A percentile compares a stretch with the other conserved stretches of the same genome.
Conservation (phyloP, 1,140 invertebrate species). For the Hycleus phaleratus region DNA sequence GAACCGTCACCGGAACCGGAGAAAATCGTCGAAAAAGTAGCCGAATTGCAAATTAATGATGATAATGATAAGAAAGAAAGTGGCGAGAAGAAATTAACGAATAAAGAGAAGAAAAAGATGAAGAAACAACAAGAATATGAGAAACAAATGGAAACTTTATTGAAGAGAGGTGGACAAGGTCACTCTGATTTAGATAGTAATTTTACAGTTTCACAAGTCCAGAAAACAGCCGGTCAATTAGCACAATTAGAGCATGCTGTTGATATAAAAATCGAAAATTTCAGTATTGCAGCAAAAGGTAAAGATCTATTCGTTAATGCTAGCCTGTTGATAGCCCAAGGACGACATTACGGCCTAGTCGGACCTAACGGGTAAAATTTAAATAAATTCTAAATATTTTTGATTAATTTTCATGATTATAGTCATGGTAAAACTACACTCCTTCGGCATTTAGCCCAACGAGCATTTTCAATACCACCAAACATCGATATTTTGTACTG, state of each 20-base stretch:
- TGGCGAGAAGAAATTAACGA: conserved; percentile 69
- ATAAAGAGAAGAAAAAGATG: conserved; percentile 92
- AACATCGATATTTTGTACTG: conserved; percentile 97
- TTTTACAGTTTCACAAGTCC: conserved; percentile 93
- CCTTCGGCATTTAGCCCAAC: conserved; percentile 82
- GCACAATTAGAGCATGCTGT: conserved; percentile 87
- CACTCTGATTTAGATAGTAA: conserved; percentile 85
- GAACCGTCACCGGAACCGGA: not conserved
- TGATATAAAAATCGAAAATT: conserved; percentile 98
- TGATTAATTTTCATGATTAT: too few species aligned
- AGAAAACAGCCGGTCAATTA: conserved; percentile 76
- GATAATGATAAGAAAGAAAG: conserved; percentile 17
- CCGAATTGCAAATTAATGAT: conserved; percentile 18
- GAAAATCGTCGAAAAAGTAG: conserved; percentile 26
- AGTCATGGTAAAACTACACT: conserved; percentile 97
- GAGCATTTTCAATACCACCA: conserved; percentile 86
- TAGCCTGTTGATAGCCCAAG: conserved; percentile 85
- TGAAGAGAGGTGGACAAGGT: conserved; percentile 80
- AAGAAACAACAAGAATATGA: conserved; percentile 91
- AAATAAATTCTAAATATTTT: too few species aligned
- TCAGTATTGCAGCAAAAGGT: conserved; percentile 95
- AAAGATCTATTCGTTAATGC: conserved; percentile 98
- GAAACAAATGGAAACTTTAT: conserved; percentile 80
- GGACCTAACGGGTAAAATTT: conserved; percentile 79
- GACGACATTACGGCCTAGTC: conserved; percentile 92